Base-by-base conservation (phyloP, 1,140 invertebrate species). In the Listronotus bonariensis region DNA sequence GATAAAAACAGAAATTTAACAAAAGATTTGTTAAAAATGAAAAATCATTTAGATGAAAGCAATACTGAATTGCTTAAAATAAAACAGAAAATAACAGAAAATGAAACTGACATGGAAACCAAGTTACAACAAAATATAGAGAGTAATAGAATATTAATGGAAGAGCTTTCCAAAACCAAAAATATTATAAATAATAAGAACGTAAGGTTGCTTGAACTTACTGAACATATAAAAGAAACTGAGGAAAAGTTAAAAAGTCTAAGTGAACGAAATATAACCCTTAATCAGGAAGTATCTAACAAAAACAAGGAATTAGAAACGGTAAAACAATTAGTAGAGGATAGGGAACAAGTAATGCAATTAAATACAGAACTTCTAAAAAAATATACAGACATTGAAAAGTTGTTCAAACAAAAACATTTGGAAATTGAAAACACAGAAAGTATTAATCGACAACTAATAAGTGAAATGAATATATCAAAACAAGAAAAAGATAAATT, bases 21-120 rank as follows among this genome's bases (percentile, higher is more conserved):
- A 0, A 48, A 20, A 18, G 45, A 48, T 12, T 48, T 48, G 26
- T 48, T 48, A 20, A 9, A 48, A 20, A 20, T 48, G 18, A 48
- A 20, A 20, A 26, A 48, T 20, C 15, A 48, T 48, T 48, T 18
- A 3, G 45, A 48, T 17, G 18, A 20, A 48, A 48, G 18, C 18
- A 48, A 48, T 48, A 20, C 18, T 12, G 15, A 48, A 26, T 48
- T 48, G 10, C 10, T 11, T 20, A 7, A 20, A 12, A 48, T 48
- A 17, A 18, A 48, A 20, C 15, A 20, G 18, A 48, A 48, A 20
- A 15, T 48, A 15, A 20, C 45, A 9, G 14, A 12, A 8, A 43
- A 43, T 43, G 41, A 43, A 43, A n/a, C 10, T 12, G 18, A 48
- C 6, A 48, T 48, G 45, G 45, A 3, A 4, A 7, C 15, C 11